phyloP scores from a whole-genome alignment of 2,113 vertebrate genomes.

The Jacana jacana region DNA sequence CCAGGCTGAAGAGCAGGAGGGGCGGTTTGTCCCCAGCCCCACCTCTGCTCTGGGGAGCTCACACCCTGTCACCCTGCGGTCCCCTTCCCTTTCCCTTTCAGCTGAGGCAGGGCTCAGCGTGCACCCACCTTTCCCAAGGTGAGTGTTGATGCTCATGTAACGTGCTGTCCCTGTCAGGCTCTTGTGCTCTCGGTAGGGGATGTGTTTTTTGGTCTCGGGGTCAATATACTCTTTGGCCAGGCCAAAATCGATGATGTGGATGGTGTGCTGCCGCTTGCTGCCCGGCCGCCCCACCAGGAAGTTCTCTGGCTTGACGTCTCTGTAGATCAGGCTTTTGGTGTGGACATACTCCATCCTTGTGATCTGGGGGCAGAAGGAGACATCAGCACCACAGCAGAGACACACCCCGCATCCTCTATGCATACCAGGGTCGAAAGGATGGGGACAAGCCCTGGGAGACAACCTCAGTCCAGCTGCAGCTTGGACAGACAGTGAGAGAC shows the following conservation, averaged over 20 bases:
- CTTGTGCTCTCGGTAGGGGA: conserved; percentile 99
- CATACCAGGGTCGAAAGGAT: background rate
- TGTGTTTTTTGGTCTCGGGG: conserved; percentile 99
- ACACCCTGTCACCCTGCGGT: background rate
- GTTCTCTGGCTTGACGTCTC: conserved; percentile 97
- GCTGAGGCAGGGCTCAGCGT: background rate
- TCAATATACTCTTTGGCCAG: conserved; percentile 99
- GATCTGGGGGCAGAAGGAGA: conserved; percentile 76
- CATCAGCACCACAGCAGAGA: background rate
- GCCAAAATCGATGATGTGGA: conserved; percentile 99
- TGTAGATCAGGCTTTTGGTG: conserved; percentile 96
- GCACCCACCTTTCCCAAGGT: conserved; percentile 89
- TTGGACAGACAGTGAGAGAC: no score
- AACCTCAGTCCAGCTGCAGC: background rate
- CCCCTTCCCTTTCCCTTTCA: background rate
- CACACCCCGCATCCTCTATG: rapidly evolving
- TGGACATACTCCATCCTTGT: conserved; percentile 97
- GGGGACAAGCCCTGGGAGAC: rapidly evolving
- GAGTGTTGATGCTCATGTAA: conserved; percentile 99
- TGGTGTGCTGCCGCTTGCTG: conserved; percentile 93
- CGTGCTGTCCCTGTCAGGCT: conserved; percentile 96
- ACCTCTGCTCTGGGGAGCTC: background rate
- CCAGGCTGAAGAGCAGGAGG: background rate
- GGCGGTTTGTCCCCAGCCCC: background rate
- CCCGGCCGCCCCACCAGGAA: conserved; percentile 96